Evolutionary conservation across 2,113 vertebrate species (phyloP).

Genomic region (Rhea pennata): DNA sequence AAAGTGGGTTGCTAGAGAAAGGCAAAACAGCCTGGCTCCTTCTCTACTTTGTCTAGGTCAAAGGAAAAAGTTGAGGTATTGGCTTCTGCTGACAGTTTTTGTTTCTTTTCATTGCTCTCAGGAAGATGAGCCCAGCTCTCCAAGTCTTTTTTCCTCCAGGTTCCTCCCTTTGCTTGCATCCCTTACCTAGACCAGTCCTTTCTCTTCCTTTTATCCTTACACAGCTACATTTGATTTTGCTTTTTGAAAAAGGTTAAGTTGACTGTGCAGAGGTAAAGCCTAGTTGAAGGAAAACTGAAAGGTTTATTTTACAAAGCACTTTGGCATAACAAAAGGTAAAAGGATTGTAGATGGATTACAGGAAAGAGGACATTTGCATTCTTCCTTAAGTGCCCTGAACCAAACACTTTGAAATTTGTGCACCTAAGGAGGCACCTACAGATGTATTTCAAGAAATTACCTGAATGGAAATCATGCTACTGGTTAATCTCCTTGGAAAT

Average conservation of each 20-base stretch:
- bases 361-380: neutral
- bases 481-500: neutral
- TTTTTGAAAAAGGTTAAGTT: neutral
- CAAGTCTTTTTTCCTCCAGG: neutral
- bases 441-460: neutral
- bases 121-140: neutral
- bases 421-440: neutral
- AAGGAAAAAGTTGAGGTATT: neutral
- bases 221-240: neutral
- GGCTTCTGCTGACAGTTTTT: neutral
- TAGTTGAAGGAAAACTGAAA: neutral
- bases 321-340: neutral
- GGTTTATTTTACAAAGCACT: neutral
- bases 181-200: neutral
- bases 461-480: neutral
- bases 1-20: neutral
- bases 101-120: neutral
- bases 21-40: neutral
- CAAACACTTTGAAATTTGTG: neutral
- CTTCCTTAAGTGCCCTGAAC: neutral
- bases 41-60: neutral
- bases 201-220: neutral
- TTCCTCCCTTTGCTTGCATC: neutral
- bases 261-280: neutral
- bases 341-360: neutral